These are phyloP conservation scores for Drosophila trichaetosa DNA, from an alignment of 2,888 invertebrate genomes.

Conservation along the genomic window DNA sequence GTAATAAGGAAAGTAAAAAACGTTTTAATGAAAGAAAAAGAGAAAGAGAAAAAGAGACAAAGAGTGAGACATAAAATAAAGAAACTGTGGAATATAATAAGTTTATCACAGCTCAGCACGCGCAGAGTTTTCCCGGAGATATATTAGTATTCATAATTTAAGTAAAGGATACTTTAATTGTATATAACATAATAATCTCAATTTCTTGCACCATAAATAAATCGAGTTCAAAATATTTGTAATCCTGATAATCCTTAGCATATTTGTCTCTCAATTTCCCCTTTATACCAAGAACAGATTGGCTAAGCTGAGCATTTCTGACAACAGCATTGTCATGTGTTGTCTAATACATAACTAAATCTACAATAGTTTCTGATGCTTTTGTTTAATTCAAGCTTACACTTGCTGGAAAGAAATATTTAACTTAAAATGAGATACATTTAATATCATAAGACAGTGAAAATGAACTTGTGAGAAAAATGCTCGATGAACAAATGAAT, in stretches of 20 bases:
- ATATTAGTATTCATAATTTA: background rate
- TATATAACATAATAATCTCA: no score
- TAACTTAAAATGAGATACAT: background rate
- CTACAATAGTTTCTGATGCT: no score
- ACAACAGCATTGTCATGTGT: no score
- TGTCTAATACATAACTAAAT: no score
- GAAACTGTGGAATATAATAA: background rate
- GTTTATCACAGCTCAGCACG: background rate
- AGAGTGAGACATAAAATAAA: background rate
- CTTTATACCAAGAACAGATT: no score
- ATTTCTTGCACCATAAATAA: background rate
- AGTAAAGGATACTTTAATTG: no score
- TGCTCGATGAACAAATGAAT: background rate
- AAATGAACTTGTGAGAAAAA: background rate
- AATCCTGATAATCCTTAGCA: fast-evolving
- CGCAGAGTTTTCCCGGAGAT: background rate
- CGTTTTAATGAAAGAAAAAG: background rate
- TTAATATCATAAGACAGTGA: background rate
- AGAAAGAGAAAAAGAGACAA: fast-evolving
- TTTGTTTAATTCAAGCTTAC: background rate
- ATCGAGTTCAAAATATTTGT: background rate
- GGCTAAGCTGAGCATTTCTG: no score
- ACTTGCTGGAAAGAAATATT: background rate
- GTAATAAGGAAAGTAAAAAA: background rate
- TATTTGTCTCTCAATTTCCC: no score